A percentile compares a stretch with the other conserved stretches of the same genome.
These are phyloP conservation scores for Drosophila busckii DNA, from an alignment of 1,140 invertebrate genomes.

Conservation along the genomic window DNA sequence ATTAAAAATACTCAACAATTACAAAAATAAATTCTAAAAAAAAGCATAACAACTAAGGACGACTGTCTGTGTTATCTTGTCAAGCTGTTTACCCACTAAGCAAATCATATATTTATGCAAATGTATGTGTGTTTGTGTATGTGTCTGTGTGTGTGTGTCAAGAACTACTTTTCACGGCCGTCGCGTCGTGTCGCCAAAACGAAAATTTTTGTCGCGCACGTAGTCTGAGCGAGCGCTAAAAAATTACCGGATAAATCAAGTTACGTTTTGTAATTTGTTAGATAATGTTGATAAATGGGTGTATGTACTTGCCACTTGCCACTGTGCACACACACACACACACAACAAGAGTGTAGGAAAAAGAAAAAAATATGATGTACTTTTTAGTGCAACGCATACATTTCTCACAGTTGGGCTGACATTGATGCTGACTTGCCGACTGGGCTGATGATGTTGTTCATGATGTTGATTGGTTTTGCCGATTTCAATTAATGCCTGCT, in stretches of 20 bases:
- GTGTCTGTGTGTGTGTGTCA: slow-evolving; percentile 13
- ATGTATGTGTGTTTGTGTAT: slow-evolving; percentile 6
- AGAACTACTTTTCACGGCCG: slow-evolving; percentile 57
- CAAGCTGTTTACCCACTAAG: neutral
- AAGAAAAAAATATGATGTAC: too few species aligned
- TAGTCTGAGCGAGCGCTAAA: slow-evolving; percentile 24
- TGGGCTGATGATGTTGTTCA: neutral
- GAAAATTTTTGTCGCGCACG: slow-evolving; percentile 44
- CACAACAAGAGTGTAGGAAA: slow-evolving; percentile 47
- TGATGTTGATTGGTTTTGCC: slow-evolving; percentile 21
- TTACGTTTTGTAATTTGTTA: slow-evolving; percentile 78
- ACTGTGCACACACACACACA: too few species aligned
- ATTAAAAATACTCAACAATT: too few species aligned
- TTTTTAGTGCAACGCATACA: too few species aligned
- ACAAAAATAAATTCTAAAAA: too few species aligned
- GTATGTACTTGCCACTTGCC: slow-evolving; percentile 28
- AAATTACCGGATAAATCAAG: slow-evolving; percentile 79
- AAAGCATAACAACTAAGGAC: too few species aligned
- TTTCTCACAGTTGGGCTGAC: too few species aligned
- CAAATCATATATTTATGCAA: slow-evolving; percentile 27
- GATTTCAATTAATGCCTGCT: slow-evolving; percentile 54
- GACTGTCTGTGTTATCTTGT: neutral
- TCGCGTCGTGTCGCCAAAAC: slow-evolving; percentile 22
- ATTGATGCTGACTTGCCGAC: slow-evolving; percentile 15
- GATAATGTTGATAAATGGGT: slow-evolving; percentile 77